Percentiles rank a stretch among this genome's conserved stretches.
These are phyloP conservation scores for Chironomus striatipennis DNA, from an alignment of 1,140 invertebrate genomes.

Conservation along the genomic window DNA sequence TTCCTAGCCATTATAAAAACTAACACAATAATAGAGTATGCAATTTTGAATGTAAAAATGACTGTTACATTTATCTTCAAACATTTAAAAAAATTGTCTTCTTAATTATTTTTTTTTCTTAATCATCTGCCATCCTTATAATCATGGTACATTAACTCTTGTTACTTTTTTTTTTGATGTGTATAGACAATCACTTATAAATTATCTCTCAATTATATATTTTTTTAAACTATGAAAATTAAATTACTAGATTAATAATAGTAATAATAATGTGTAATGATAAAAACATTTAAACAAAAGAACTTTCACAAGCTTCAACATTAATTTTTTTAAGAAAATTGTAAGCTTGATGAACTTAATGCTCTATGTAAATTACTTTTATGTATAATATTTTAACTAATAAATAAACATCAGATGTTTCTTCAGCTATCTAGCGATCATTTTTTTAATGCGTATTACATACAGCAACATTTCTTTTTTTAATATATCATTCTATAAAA, in stretches of 20 bases:
- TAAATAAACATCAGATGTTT: conserved; percentile 14
- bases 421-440: background rate
- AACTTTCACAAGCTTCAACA: background rate
- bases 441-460: too few relatives aligned
- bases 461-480: too few relatives aligned
- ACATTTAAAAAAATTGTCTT: background rate
- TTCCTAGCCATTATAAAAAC: too few relatives aligned
- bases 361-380: background rate
- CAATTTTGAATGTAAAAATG: too few relatives aligned
- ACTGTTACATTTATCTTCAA: background rate
- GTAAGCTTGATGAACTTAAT: conserved; percentile 1
- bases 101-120: conserved; percentile 1
- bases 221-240: background rate
- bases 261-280: background rate
- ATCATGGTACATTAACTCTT: conserved; percentile 11
- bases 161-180: background rate
- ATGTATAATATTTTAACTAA: background rate
- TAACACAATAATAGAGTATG: too few relatives aligned
- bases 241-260: background rate
- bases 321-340: background rate
- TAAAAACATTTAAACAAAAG: conserved; percentile 1
- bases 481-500: too few relatives aligned
- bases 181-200: conserved; percentile 9
- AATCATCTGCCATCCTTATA: background rate
- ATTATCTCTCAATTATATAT: background rate